These are phyloP conservation scores for Nomada lathburiana DNA, from an alignment of 2,888 invertebrate species.

Conservation along the genomic window DNA sequence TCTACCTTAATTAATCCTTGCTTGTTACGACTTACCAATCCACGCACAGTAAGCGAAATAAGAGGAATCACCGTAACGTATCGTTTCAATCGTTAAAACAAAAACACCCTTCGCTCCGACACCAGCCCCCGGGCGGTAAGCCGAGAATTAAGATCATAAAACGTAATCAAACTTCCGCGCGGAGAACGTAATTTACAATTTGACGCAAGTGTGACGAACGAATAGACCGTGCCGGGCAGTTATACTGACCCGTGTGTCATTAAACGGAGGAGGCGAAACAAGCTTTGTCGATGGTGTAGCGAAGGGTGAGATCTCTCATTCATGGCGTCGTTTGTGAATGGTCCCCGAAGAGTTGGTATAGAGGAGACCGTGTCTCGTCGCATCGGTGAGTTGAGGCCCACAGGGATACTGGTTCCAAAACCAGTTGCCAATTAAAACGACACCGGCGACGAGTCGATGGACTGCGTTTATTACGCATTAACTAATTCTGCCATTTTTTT, in stretches of 20 bases:
- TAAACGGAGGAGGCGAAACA: background rate
- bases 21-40: background rate
- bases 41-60: background rate
- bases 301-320: constrained; percentile 65
- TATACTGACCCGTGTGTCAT: constrained; percentile 28
- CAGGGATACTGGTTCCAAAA: constrained; percentile 69
- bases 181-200: constrained; percentile 1
- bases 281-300: constrained; percentile 17
- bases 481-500: constrained; percentile 58
- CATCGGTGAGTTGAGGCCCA: constrained; percentile 35
- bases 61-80: background rate
- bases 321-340: constrained; percentile 73
- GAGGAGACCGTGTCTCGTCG: background rate
- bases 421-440: constrained; percentile 73
- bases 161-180: constrained; percentile 11
- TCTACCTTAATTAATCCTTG: background rate
- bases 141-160: constrained; percentile 28
- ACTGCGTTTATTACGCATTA: constrained; percentile 71
- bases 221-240: constrained; percentile 5
- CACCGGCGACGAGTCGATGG: constrained; percentile 59
- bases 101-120: background rate
- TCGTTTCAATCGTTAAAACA: constrained; percentile 14
- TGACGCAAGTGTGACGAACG: constrained; percentile 21
- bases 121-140: background rate
- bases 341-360: constrained; percentile 35